Evolutionary conservation across 1,140 invertebrate species (phyloP).

Genomic region (Magallana gigas): DNA sequence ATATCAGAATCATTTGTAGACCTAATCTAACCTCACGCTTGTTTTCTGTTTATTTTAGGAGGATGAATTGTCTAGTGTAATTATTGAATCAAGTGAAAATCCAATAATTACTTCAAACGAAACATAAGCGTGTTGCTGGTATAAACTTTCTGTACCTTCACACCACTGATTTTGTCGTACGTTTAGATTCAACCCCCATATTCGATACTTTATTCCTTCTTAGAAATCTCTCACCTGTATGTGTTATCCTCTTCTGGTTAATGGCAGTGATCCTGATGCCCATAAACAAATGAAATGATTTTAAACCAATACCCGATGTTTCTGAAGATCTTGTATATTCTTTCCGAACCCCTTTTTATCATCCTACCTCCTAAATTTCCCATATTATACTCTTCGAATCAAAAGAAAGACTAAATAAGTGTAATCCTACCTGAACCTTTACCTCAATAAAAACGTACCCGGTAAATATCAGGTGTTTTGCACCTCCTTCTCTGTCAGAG

Average conservation of each 20-base stretch:
- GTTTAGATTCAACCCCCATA: background rate
- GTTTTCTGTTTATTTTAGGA: constrained; percentile 22
- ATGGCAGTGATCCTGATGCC: background rate
- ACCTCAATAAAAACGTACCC: too few species aligned
- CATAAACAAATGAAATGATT: background rate
- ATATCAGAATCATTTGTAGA: background rate
- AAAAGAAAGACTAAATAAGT: too few species aligned
- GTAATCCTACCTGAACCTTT: too few species aligned
- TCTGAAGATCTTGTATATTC: background rate
- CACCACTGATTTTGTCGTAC: background rate
- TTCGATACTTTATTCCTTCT: constrained; percentile 4
- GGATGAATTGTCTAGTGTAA: constrained; percentile 15
- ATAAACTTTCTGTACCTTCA: background rate
- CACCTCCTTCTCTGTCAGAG: too few species aligned
- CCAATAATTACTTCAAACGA: constrained; percentile 15
- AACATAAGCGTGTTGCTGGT: background rate
- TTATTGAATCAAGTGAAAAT: constrained; percentile 13
- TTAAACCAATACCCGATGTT: background rate
- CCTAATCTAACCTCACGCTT: background rate
- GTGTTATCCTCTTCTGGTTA: constrained; percentile 22
- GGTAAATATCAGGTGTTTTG: too few species aligned
- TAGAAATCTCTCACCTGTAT: background rate
- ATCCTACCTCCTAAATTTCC: too few species aligned
- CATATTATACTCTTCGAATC: too few species aligned
- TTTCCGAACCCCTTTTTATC: background rate